Base-by-base conservation (phyloP, 2,113 vertebrate genomes). In the Rhabdornis inornatus region DNA sequence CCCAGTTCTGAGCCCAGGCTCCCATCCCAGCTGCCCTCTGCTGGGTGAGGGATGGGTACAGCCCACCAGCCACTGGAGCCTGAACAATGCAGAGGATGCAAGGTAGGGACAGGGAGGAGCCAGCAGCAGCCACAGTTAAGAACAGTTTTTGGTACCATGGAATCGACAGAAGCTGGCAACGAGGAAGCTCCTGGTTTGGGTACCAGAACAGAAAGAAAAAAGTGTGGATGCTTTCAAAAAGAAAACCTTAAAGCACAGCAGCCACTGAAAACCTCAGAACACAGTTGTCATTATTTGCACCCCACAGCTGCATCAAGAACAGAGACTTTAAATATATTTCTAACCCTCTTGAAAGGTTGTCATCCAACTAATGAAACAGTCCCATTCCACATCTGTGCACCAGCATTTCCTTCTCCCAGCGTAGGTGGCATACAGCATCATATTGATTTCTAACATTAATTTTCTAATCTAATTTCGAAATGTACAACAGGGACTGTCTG, bases 401-500 rank as follows among this genome's bases (percentile, higher is more conserved):
- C 11, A 52, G 56, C 55, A 75, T 11, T 13, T 87, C 21, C 17
- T 61, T 68, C 85, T 71, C 30, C 44, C 0, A 0, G 4, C 13
- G 3, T 3, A 75, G 52, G 13, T 28, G 39, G 83, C 35, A 63
- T 5, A 66, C 10, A 53, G 10, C 33, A 87, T 13, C 6, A 44
- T 16, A 42, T 55, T 59, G 5, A 40, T 24, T 90, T 89, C 44
- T 47, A 76, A 68, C 15, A 42, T 18, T 35, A 4, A 7, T 75
- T 82, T 90, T 44, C 75, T 83, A 60, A 23, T 30, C 25, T 40
- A 70, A 78, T 57, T 85, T 47, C 64, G 78, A 77, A 79, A 72
- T n/a, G 27, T 15, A 44, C 2, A 1, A 3, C 0, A 1, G 30
- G 7, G 20, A 56, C 44, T 37, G 7, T 39, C 75, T 47, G 22